These are phyloP conservation scores for Heterochromis multidens DNA, from an alignment of 2,113 vertebrate genomes.

Conservation along the genomic window DNA sequence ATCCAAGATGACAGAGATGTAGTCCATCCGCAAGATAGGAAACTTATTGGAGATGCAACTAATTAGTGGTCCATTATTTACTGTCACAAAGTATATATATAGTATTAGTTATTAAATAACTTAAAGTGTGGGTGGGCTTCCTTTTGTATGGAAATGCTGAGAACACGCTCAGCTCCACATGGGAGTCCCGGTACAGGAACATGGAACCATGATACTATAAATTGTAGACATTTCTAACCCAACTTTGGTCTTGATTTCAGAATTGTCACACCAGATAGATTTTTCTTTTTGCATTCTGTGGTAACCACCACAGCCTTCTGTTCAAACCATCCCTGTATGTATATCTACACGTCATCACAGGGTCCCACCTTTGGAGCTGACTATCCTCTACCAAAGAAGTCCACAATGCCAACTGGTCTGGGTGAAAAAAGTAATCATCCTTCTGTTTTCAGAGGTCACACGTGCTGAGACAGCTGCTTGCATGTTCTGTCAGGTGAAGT, in stretches of 20 bases:
- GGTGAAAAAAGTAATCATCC: background rate
- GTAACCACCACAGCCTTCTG: background rate
- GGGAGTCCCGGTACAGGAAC: background rate
- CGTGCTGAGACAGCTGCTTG: constrained; percentile 4
- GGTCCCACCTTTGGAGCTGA: background rate
- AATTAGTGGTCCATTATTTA: background rate
- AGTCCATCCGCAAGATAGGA: background rate
- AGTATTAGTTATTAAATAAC: background rate
- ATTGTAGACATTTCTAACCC: background rate
- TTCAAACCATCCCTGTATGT: background rate
- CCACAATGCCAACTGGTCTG: background rate
- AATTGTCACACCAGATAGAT: background rate
- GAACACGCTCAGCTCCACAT: background rate
- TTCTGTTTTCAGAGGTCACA: background rate
- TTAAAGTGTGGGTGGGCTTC: background rate
- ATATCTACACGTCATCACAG: background rate
- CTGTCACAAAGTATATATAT: background rate
- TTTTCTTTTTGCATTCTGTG: background rate
- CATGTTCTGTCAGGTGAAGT: background rate
- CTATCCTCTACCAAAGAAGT: background rate
- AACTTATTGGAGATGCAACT: background rate
- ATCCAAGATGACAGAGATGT: background rate
- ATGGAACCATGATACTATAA: background rate
- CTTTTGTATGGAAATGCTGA: background rate
- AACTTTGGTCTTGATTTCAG: background rate